phyloP scores from a whole-genome alignment of 2,797 vertebrate genomes.

The Falco concolor region DNA sequence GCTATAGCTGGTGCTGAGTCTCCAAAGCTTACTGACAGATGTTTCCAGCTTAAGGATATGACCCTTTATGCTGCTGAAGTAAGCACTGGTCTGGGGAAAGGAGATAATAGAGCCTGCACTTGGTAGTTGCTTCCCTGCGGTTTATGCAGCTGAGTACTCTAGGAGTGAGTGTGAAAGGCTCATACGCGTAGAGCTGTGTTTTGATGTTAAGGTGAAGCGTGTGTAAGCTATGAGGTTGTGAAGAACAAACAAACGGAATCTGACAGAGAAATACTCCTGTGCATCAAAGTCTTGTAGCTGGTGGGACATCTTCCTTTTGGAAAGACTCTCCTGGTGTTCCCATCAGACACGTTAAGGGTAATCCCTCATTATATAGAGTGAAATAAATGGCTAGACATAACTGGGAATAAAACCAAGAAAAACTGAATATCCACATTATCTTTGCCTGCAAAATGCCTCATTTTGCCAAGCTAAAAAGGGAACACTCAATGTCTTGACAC shows the following conservation, averaged over 20 bases:
- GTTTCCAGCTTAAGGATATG: background rate
- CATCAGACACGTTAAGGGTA: accelerated
- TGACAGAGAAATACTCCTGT: background rate
- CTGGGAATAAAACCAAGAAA: background rate
- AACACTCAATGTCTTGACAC: background rate
- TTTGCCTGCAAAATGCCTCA: background rate
- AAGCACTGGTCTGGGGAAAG: background rate
- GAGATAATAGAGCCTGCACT: background rate
- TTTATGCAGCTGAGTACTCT: background rate
- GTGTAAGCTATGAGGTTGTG: background rate
- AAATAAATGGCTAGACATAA: background rate
- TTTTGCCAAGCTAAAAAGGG: background rate
- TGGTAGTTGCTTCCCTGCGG: background rate
- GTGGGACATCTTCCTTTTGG: background rate
- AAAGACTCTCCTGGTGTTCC: background rate
- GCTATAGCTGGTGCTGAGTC: background rate
- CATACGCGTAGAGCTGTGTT: background rate
- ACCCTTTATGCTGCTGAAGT: background rate
- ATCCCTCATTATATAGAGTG: background rate
- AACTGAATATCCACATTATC: background rate
- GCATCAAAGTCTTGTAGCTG: background rate
- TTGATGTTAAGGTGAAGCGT: background rate
- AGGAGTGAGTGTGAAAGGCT: background rate
- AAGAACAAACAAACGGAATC: background rate
- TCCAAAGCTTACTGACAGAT: background rate